phyloP scores from a whole-genome alignment of 2,888 invertebrate species.

The Cheilosia vulpina region DNA sequence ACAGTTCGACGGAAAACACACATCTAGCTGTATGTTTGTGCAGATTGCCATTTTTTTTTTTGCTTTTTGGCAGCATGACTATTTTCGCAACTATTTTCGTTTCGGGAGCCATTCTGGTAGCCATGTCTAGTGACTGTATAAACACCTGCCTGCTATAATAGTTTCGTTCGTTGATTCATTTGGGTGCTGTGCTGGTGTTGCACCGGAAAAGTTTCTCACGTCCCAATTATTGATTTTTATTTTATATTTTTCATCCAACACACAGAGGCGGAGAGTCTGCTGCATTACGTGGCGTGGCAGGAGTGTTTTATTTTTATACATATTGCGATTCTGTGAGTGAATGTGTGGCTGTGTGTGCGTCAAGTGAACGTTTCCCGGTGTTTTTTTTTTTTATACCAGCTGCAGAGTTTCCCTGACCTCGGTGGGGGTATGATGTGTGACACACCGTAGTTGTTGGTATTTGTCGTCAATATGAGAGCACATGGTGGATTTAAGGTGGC shows the following conservation, averaged over 20 bases:
- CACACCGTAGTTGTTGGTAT: conserved; percentile 46
- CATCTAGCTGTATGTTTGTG: background rate
- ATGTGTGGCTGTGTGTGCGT: conserved; percentile 1
- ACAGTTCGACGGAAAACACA: background rate
- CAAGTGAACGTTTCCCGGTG: conserved; percentile 47
- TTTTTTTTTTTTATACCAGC: conserved; percentile 37
- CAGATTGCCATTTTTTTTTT: conserved; percentile 6
- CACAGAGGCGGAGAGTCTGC: conserved; percentile 25
- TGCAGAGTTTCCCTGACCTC: conserved; percentile 67
- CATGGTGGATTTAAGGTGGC: conserved; percentile 44
- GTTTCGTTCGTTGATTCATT: conserved; percentile 22
- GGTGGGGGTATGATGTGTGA: conserved; percentile 56
- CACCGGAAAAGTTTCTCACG: conserved; percentile 68
- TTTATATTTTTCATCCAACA: conserved; percentile 5
- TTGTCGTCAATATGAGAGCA: conserved; percentile 45
- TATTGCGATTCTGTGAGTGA: conserved; percentile 1
- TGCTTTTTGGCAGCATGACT: conserved; percentile 43
- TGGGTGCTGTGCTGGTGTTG: conserved; percentile 44
- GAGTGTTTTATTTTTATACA: conserved; percentile 45
- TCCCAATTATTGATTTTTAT: conserved; percentile 68
- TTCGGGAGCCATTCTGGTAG: conserved; percentile 46
- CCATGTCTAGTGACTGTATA: conserved; percentile 55
- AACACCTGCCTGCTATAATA: conserved; percentile 55
- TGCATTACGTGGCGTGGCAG: background rate
- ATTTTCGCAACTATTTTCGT: conserved; percentile 40